Evolutionary conservation across 2,888 invertebrate species (phyloP).

Genomic region (Malthinus flaveolus): DNA sequence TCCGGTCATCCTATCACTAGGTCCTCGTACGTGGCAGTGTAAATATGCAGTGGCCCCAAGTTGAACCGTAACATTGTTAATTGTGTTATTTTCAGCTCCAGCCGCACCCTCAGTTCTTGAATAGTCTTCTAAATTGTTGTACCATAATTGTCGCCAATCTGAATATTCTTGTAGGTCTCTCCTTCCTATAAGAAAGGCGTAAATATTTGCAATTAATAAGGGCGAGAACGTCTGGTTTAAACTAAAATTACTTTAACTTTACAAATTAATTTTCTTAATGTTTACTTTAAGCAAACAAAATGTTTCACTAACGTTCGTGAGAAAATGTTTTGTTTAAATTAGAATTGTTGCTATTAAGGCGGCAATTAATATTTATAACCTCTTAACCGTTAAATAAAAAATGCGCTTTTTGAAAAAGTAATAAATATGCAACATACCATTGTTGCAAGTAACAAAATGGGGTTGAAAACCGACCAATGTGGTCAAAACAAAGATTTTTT

Average conservation of each 20-base stretch:
- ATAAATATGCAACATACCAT: no score
- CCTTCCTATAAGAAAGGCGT: constrained; percentile 43
- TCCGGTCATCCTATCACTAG: constrained; percentile 66
- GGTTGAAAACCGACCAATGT: no score
- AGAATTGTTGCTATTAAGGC: no score
- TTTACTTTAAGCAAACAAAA: no score
- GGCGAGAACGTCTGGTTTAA: not conserved
- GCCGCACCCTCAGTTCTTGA: constrained; percentile 51
- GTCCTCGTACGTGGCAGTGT: constrained; percentile 77
- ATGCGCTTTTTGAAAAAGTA: no score
- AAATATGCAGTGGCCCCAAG: constrained; percentile 78
- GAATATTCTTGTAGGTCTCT: constrained; percentile 51
- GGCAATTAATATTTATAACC: no score
- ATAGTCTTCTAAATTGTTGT: constrained; percentile 60
- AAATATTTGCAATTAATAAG: constrained; percentile 10
- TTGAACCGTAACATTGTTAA: constrained; percentile 75
- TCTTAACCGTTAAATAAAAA: no score
- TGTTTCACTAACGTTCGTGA: no score
- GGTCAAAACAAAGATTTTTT: no score
- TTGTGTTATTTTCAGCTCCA: constrained; percentile 71
- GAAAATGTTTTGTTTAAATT: no score
- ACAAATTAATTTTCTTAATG: not conserved
- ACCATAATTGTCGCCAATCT: constrained; percentile 69
- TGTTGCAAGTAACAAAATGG: no score
- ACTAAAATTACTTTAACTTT: not conserved